Evolutionary conservation across 2,113 vertebrate species (phyloP).

Genomic region (Pao palembangensis): DNA sequence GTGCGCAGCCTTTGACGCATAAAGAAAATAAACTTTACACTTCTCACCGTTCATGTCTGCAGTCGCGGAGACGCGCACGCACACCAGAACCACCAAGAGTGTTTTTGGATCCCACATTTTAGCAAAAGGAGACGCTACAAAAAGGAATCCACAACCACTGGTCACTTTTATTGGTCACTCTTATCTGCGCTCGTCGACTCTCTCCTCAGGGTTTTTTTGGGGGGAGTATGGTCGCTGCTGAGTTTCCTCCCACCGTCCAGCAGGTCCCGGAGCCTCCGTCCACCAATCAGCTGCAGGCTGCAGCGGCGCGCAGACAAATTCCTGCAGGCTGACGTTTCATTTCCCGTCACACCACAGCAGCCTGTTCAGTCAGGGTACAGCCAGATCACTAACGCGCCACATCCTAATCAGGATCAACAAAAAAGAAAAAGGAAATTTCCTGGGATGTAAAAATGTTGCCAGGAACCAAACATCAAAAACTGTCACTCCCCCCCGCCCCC

Average conservation of each 20-base stretch:
- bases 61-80: not conserved
- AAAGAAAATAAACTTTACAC: not conserved
- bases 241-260: slow-evolving; percentile 4
- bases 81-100: slow-evolving; percentile 9
- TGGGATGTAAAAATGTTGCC: too few species aligned
- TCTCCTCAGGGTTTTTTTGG: not conserved
- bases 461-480: too few species aligned
- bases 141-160: too few species aligned
- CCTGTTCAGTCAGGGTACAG: too few species aligned
- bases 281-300: slow-evolving; percentile 8
- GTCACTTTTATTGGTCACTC: not conserved
- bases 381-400: not conserved
- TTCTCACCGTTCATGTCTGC: slow-evolving; percentile 31
- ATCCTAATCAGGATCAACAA: too few species aligned
- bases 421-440: not conserved
- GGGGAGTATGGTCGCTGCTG: not conserved
- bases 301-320: not conserved
- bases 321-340: slow-evolving; percentile 29
- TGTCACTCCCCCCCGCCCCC: too few species aligned
- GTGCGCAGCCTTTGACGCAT: not conserved
- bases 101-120: not conserved
- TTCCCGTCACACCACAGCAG: slow-evolving; percentile 16
- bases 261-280: not conserved
- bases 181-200: not conserved
- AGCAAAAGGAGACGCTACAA: too few species aligned